These are phyloP conservation scores for Drosophila quasianomalipes DNA, from an alignment of 2,888 invertebrate genomes.

Conservation along the genomic window DNA sequence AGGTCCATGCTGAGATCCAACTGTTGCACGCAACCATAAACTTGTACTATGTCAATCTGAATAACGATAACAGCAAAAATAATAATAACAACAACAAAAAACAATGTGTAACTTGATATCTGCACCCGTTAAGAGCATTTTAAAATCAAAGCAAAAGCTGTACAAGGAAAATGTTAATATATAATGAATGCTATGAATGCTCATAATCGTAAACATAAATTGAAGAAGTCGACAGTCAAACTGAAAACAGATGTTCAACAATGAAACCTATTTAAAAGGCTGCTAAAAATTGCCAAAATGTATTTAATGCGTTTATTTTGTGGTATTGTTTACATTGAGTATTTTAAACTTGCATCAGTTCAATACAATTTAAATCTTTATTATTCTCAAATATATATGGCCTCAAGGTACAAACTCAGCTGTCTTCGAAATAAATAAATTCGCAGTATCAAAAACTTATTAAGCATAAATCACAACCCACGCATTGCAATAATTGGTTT, in stretches of 20 bases:
- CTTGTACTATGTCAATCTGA: slow-evolving; percentile 26
- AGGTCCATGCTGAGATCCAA: slow-evolving; percentile 11
- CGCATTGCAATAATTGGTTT: not conserved
- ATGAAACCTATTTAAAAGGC: not conserved
- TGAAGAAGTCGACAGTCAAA: not conserved
- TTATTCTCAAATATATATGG: not conserved
- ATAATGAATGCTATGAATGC: slow-evolving; percentile 22
- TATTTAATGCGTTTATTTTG: not conserved
- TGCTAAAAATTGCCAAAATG: not conserved
- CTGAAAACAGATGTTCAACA: not conserved
- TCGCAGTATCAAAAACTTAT: not conserved
- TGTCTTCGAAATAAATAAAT: not conserved
- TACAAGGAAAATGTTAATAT: slow-evolving; percentile 18
- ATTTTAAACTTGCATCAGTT: not conserved
- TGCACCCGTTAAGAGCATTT: slow-evolving; percentile 9
- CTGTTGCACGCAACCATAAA: slow-evolving; percentile 33
- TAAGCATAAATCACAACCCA: not conserved
- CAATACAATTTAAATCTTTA: not conserved
- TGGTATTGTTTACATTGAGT: not conserved
- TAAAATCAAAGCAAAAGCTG: not conserved
- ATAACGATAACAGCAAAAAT: slow-evolving; percentile 18
- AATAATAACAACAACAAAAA: not conserved
- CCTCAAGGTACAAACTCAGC: not conserved
- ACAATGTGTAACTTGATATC: slow-evolving; percentile 40
- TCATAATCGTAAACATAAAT: slow-evolving; percentile 9